Evolutionary conservation across 2,113 vertebrate genomes (phyloP), one percentile per base, ranked within the genome.

Genomic region (Psittacula cyanocephala): DNA sequence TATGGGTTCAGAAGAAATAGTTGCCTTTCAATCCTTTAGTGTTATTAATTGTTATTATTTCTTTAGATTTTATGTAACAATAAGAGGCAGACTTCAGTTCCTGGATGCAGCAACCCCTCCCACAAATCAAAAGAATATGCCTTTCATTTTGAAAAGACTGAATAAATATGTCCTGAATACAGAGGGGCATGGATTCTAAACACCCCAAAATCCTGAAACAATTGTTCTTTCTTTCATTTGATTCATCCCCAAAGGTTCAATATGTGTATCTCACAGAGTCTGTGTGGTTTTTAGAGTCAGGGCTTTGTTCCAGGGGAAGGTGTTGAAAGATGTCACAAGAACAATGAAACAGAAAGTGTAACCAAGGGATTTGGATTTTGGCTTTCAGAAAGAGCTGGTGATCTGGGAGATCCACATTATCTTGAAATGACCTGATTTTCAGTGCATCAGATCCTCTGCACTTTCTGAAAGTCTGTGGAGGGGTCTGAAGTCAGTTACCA

Each of bases 41-140:
- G 57, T 69, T 94, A 49, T 78, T 89, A 92, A 89, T 92, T 90
- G 72, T 63, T 78, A 82, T 89, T 80, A 86, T 93, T 93, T 80
- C 93, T 96, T 97, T 96, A 93, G 91, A 84, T 87, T 91, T 85
- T 65, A 57, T 39, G n/a, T 65, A 88, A 97, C 88, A 96, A 92
- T 85, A 87, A 87, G 77, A 95, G 63, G 67, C 59, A 93, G 77
- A 81, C 50, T 92, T 88, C 72, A 33, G 75, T 85, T 91, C 78
- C 85, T 7, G 47, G 85, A 79, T 93, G 77, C 57, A 89, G 81
- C 89, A 94, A 27, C 85, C 92, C 65, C 72, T 93, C 91, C 95
- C 81, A 84, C 20, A 85, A 85, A 94, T 96, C 92, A 96, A 96
- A 96, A 91, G 90, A 90, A 71, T 27, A 49, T 11, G 74, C 84